A percentile compares a stretch with the other conserved stretches of the same genome.
phyloP scores from a whole-genome alignment of 2,113 vertebrate genomes.

The Menidia beryllina region DNA sequence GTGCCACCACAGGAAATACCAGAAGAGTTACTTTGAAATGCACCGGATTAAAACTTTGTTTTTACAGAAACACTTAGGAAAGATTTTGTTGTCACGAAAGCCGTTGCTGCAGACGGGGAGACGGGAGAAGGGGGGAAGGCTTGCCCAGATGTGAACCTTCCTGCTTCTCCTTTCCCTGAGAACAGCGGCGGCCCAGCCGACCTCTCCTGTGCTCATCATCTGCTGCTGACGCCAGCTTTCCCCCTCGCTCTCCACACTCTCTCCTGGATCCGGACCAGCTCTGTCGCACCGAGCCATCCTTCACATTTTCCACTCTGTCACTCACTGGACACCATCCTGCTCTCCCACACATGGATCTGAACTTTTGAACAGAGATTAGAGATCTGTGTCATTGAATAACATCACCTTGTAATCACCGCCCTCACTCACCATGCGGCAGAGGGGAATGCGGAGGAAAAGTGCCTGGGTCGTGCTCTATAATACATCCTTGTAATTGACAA shows the following conservation, averaged over 20 bases:
- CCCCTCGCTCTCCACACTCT: constrained; percentile 36
- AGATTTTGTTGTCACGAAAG: constrained; percentile 55
- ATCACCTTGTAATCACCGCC: constrained; percentile 52
- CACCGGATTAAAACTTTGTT: constrained; percentile 32
- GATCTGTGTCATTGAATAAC: constrained; percentile 52
- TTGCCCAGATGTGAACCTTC: constrained; percentile 56
- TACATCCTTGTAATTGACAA: constrained; percentile 67
- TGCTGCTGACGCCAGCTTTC: constrained; percentile 63
- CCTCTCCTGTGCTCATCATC: constrained; percentile 51
- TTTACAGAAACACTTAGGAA: constrained; percentile 49
- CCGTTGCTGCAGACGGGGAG: constrained; percentile 24
- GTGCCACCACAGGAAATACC: constrained; percentile 22
- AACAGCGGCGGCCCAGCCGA: constrained; percentile 30
- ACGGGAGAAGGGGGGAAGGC: neutral
- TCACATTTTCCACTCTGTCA: constrained; percentile 79
- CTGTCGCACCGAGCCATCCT: constrained; percentile 61
- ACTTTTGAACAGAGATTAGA: constrained; percentile 50
- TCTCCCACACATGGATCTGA: constrained; percentile 53
- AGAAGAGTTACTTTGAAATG: constrained; percentile 35
- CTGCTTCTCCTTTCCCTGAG: constrained; percentile 61
- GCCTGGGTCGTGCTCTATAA: constrained; percentile 43
- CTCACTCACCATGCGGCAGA: constrained; percentile 4
- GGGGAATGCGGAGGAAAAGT: constrained; percentile 31
- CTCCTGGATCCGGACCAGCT: constrained; percentile 66
- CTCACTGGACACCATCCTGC: constrained; percentile 57